Evolutionary conservation across 2,113 vertebrate genomes (phyloP).

Genomic region (Microtus montanus): DNA sequence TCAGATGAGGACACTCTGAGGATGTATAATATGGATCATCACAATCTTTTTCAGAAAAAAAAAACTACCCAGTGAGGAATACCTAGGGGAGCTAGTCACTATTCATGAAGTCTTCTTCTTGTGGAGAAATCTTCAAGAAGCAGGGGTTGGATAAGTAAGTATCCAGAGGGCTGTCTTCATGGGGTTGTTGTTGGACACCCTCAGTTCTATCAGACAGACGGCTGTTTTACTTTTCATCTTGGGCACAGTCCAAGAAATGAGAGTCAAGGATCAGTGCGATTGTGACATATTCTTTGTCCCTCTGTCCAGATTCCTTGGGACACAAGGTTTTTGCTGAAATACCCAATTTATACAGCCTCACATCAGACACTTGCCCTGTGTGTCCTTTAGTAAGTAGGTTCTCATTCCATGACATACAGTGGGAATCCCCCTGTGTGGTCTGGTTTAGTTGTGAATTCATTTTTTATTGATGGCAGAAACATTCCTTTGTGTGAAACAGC

Average conservation of each 20-base stretch:
- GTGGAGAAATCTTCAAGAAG: neutral
- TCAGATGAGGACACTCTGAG: neutral
- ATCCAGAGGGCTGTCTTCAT: neutral
- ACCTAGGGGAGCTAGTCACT: neutral
- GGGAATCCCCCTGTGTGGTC: neutral
- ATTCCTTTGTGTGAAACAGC: neutral
- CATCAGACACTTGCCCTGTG: neutral
- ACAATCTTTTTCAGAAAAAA: conserved; percentile 36
- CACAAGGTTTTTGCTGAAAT: neutral
- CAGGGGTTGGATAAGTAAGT: neutral
- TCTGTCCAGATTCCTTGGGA: neutral
- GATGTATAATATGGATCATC: neutral
- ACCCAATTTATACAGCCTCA: neutral
- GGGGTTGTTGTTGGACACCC: neutral
- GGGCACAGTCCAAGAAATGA: neutral
- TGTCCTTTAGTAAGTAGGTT: neutral
- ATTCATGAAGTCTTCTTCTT: neutral
- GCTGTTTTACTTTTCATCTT: neutral
- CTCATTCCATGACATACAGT: neutral
- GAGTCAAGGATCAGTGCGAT: neutral
- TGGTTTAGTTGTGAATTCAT: conserved; percentile 2
- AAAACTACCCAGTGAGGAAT: neutral
- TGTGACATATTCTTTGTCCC: neutral
- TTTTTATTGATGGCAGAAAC: conserved; percentile 12
- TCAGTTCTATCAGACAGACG: neutral